Evolutionary conservation across 2,888 invertebrate species (phyloP), one percentile per base, ranked within the genome.

Genomic region (Ecdyonurus torrentis): DNA sequence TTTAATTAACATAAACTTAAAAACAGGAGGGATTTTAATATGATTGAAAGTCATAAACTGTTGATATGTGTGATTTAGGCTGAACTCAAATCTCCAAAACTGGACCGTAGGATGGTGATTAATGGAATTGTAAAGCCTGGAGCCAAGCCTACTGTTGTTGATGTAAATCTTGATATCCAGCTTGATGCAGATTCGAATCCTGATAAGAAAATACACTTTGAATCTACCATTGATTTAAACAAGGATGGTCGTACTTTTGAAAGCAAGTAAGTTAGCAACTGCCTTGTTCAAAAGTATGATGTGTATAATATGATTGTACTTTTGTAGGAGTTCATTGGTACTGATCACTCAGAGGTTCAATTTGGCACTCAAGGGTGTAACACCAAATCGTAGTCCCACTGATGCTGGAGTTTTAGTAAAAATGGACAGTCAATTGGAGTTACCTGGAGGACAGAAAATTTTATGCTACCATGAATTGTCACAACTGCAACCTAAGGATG

Each of bases 171-270:
- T 0, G 85, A 83, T 59, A 61, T 91, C 2, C 82, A 78, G 68
- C 82, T 87, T 25, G 83, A 89, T 71, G 85, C 80, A 65, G 84
- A 83, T 61, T 85, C 85, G 70, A 83, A 87, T 70, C 83, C 84
- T 58, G 81, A 76, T 58, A 85, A 86, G 69, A 85, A 85, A 68
- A 68, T 90, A 2, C 79, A 81, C 64, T 68, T 89, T 52, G 80
- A 81, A 37, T 86, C 89, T 0, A 78, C 81, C 66, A 82, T 81
- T 63, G 81, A 59, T 37, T 25, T 52, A 22, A 25, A 61, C 19
- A 62, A 59, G 53, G 7, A 60, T 18, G 24, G 59, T 59, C 10
- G 22, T 23, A 74, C 78, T 1, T 55, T 86, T 1, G 82, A 84
- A 23, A 82, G 87, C 1, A 86, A 84, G 81, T 82, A 73, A 75